Evolutionary conservation across 2,113 vertebrate species (phyloP).

Genomic region (Seriola dumerili): DNA sequence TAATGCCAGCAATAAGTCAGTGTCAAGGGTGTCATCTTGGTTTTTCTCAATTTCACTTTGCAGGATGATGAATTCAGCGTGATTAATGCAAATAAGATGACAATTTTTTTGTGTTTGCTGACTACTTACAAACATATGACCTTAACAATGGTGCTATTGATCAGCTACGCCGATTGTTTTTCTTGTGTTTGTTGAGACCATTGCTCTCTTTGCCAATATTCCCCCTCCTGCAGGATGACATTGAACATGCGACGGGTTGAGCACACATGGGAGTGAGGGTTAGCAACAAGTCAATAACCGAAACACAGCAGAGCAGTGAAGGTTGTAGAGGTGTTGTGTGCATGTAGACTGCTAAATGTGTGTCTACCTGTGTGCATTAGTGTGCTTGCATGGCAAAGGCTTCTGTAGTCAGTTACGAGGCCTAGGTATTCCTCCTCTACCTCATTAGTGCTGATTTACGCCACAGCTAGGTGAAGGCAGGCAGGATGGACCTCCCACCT

Average conservation of each 20-base stretch:
- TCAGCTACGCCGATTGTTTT: conserved; percentile 56
- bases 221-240: conserved; percentile 59
- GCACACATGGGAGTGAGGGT: conserved; percentile 63
- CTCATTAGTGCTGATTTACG: conserved; percentile 96
- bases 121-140: conserved; percentile 27
- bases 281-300: conserved; percentile 81
- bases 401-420: conserved; percentile 70
- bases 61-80: not conserved
- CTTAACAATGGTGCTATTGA: conserved; percentile 36
- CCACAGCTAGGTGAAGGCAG: conserved; percentile 87
- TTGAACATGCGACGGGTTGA: conserved; percentile 62
- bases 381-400: conserved; percentile 49
- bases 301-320: conserved; percentile 71
- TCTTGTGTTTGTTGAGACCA: conserved; percentile 49
- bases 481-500: conserved; percentile 81
- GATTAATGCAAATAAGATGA: conserved; percentile 15
- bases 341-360: conserved; percentile 63
- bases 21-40: not conserved
- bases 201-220: conserved; percentile 45
- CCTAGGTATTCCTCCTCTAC: conserved; percentile 81
- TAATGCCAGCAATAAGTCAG: conserved; percentile 33
- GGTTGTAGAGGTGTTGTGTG: conserved; percentile 66
- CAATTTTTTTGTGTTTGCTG: conserved; percentile 29
- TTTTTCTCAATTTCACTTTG: not conserved
- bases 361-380: conserved; percentile 63